Evolutionary conservation across 1,140 invertebrate genomes (phyloP), one percentile per base, ranked within the genome.

Genomic region (Helicoverpa armigera): DNA sequence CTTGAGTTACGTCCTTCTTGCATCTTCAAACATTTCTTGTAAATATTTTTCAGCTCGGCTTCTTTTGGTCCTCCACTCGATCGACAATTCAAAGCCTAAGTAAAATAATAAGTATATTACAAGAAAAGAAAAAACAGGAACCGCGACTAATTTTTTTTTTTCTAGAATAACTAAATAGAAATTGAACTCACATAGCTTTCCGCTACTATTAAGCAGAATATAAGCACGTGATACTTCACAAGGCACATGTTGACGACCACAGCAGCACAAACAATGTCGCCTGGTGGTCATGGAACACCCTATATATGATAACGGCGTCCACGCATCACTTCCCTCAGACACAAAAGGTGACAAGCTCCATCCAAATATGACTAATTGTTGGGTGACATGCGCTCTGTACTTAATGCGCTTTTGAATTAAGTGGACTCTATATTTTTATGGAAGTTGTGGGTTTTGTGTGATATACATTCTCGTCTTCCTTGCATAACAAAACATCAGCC

Each of bases 31-130:
- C 92, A 94, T 53, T 84, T 88, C 69, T 88, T 87, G 70, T 91
- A 93, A 48, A 93, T 86, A 35, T 86, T 88, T 63, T 90, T 93
- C 7, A 96, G 74, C 65, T 95, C 94, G 14, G 89, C 86, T 72
- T 95, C 95, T 77, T 91, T 92, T 9, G 89, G 84, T 10, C 95
- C 92, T n/a, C 95, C 95, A 70, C 95, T 94, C 2, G 95, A 92
- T 14, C 91, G 91, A 80, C 95, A 96, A 58, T 91, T 95, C 3
- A 96, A 82, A 14, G 89, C 89, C 92, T 94, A 81, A 80, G 35
- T 56, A 43, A 56, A 58, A 58, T 65, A 75, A 72, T 50, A 75
- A n/a, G n/a, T n/a, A n/a, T n/a, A n/a, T n/a, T n/a, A n/a, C n/a
- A n/a, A n/a, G n/a, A n/a, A n/a, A n/a, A n/a, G n/a, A n/a, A n/a